These are phyloP conservation scores for Cyphomyrus plagiostoma DNA, from an alignment of 2,113 vertebrate genomes.

Conservation along the genomic window DNA sequence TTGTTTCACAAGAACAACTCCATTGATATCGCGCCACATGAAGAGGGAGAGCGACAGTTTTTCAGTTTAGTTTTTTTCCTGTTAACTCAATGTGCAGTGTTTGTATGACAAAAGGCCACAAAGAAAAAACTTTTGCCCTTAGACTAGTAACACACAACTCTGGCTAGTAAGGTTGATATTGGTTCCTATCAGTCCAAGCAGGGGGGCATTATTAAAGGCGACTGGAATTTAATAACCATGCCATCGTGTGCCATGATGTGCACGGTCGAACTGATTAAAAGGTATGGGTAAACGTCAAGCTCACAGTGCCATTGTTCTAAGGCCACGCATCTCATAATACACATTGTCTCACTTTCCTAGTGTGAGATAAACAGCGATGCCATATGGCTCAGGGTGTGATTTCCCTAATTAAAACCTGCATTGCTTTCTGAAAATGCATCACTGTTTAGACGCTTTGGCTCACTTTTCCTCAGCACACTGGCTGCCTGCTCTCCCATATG, in stretches of 20 bases:
- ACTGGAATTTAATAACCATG: not conserved
- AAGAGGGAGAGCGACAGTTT: not conserved
- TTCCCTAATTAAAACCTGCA: constrained; percentile 26
- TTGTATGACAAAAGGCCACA: not conserved
- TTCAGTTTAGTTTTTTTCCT: not conserved
- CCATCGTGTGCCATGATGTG: not conserved
- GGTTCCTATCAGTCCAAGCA: not conserved
- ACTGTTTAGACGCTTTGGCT: constrained; percentile 24
- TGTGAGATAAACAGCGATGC: constrained; percentile 16
- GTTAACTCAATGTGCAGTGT: not conserved
- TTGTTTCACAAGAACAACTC: not conserved
- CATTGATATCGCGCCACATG: not conserved
- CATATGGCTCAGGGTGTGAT: constrained; percentile 28
- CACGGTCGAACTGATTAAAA: not conserved
- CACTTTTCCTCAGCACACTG: constrained; percentile 13
- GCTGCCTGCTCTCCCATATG: constrained; percentile 26
- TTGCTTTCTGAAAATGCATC: constrained; percentile 26
- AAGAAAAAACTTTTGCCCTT: not conserved
- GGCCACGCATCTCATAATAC: constrained; percentile 7
- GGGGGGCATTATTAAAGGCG: not conserved
- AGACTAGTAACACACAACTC: no score
- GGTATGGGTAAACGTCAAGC: not conserved
- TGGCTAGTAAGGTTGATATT: not conserved
- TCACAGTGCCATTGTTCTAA: not conserved
- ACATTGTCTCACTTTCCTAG: constrained; percentile 5